Evolutionary conservation across 2,113 vertebrate species (phyloP), one percentile per base, ranked within the genome.

Genomic region (Crotalus viridis): DNA sequence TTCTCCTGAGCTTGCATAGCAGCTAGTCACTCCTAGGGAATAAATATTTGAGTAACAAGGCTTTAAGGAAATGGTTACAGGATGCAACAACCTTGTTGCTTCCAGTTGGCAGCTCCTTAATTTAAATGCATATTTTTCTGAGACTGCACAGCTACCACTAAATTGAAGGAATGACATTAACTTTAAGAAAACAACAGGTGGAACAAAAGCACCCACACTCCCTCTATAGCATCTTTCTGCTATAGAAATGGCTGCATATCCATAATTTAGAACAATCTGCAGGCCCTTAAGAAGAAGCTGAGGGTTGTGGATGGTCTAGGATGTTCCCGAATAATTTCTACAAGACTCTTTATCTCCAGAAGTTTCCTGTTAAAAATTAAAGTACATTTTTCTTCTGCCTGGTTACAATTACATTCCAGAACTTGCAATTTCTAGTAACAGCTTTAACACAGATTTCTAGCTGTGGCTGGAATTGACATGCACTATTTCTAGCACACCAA

Each of bases 401-500:
- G 69, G 55, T 56, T 93, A 87, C 90, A 90, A 87, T 93, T 87
- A 93, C 89, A 93, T 56, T 90, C 81, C 10, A 90, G 74, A 86
- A 48, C 46, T 86, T 90, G 48, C 89, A 28, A 89, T 93, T 93
- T 93, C 89, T 57, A 87, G 81, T 90, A 55, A 87, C 86, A 85
- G 89, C 48, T 81, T 94, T 89, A 94, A 91, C 91, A 64, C 86
- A 86, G 89, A 52, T 57, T 85, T 94, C 89, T 87, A 48, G 57
- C 91, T 89, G 55, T 89, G 56, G 7, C 7, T 87, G 46, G 48
- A 59, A 85, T 43, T 86, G 64, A 43, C 51, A 28, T 46, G 85
- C 55, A 85, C 52, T 61, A 87, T 93, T 93, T 93, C 92, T 93
- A 93, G 92, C 89, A 87, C 89, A 90, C 89, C 89, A 81, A 87